phyloP scores from a whole-genome alignment of 2,888 invertebrate species.

The Cristatella mucedo region DNA sequence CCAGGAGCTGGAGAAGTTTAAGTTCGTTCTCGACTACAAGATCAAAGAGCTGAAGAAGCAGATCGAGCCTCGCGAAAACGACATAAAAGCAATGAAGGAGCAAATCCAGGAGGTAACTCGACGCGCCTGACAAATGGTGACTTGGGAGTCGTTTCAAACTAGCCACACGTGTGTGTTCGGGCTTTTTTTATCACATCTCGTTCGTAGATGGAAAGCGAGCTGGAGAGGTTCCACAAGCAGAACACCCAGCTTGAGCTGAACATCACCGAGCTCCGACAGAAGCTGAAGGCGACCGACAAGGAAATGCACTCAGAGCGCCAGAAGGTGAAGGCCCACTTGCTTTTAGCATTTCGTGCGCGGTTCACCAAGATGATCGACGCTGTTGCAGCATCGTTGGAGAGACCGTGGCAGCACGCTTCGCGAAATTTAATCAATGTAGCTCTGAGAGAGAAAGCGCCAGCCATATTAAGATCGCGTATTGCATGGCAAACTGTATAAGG shows the following conservation, averaged over 20 bases:
- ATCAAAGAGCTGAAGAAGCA: conserved; percentile 68
- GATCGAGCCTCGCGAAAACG: conserved; percentile 69
- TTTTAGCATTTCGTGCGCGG: no score
- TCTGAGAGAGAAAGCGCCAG: no score
- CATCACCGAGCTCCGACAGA: conserved; percentile 59
- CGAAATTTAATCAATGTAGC: no score
- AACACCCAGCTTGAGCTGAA: conserved; percentile 56
- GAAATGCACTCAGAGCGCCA: conserved; percentile 52
- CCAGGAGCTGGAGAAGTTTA: conserved; percentile 70
- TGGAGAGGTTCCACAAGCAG: conserved; percentile 59
- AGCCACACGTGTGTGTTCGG: no score
- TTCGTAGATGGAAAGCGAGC: conserved; percentile 56
- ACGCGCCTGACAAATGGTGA: background rate
- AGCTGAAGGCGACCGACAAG: conserved; percentile 53
- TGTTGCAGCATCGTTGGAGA: no score
- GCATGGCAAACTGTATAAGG: no score
- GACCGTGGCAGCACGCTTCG: no score
- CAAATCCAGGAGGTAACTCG: conserved; percentile 46
- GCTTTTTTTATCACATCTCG: no score
- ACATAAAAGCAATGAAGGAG: conserved; percentile 64
- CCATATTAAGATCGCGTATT: no score
- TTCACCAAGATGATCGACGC: no score
- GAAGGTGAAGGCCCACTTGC: no score
- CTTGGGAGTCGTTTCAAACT: background rate
- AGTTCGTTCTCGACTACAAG: conserved; percentile 73